Percentiles rank a stretch among this genome's conserved stretches.
These are phyloP conservation scores for Natrix natrix DNA, from an alignment of 2,797 vertebrate genomes.

Conservation along the genomic window DNA sequence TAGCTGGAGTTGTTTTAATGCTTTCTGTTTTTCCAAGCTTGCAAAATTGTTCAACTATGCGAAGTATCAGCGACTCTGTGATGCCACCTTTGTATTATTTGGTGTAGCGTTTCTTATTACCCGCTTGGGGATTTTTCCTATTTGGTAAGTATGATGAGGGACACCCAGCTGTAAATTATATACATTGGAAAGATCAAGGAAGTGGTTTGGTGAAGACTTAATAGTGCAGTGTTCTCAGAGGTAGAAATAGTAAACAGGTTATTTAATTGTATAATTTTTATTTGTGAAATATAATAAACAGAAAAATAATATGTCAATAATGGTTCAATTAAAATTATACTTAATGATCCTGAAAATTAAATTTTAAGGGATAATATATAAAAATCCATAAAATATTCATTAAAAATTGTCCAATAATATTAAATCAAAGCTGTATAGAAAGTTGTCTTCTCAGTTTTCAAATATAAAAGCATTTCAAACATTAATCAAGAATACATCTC, in stretches of 20 bases:
- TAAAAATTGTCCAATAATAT: not conserved
- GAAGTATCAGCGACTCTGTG: constrained; percentile 90
- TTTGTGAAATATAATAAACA: not conserved
- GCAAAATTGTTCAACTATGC: constrained; percentile 96
- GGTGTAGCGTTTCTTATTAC: constrained; percentile 86
- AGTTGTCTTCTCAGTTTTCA: not conserved
- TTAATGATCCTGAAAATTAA: not conserved
- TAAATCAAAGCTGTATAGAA: not conserved
- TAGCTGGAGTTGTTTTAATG: constrained; percentile 17
- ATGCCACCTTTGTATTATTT: constrained; percentile 89
- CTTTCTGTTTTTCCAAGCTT: constrained; percentile 73
- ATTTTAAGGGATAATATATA: not conserved
- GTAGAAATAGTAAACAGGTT: not conserved
- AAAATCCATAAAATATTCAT: not conserved
- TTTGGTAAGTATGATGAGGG: constrained; percentile 82
- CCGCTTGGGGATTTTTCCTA: constrained; percentile 87
- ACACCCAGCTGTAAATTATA: not conserved
- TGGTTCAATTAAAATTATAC: not conserved
- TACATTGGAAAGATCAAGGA: not conserved
- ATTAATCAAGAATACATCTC: not conserved
- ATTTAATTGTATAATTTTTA: not conserved
- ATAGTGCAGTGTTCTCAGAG: too few relatives aligned
- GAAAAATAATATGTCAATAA: not conserved
- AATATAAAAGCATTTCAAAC: not conserved
- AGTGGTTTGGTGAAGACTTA: not conserved